Percentiles rank a stretch among this genome's conserved stretches.
Evolutionary conservation across 2,113 vertebrate genomes (phyloP).

Genomic region (Aythya baeri): DNA sequence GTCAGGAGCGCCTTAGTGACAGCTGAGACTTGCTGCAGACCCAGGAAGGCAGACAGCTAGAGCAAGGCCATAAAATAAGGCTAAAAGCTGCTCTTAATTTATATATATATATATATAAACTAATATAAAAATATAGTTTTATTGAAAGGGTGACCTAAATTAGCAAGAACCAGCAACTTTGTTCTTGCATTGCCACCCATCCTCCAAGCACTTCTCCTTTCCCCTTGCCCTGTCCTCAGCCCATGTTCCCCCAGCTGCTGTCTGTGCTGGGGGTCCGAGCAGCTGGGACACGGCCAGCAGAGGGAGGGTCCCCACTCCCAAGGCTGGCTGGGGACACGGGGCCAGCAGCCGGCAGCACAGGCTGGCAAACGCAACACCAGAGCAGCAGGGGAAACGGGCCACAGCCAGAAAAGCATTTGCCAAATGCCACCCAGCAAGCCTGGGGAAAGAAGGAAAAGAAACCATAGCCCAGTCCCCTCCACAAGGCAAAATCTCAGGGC

Average conservation of each 20-base stretch:
- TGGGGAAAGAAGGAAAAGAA: background rate
- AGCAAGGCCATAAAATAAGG: background rate
- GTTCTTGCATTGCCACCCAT: background rate
- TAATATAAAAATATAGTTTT: background rate
- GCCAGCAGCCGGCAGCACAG: background rate
- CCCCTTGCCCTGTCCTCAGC: background rate
- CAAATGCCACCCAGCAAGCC: background rate
- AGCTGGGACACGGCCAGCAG: background rate
- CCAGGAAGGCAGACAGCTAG: background rate
- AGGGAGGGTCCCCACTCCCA: background rate
- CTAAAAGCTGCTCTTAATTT: background rate
- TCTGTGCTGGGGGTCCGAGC: background rate
- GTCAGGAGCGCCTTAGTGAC: background rate
- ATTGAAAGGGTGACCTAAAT: background rate
- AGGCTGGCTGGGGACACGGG: background rate
- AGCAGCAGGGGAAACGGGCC: background rate
- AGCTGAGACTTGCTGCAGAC: background rate
- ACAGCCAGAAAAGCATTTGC: background rate
- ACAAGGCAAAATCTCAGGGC: background rate
- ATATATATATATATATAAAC: background rate
- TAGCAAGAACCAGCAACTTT: background rate
- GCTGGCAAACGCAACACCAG: background rate
- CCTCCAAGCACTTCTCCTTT: background rate
- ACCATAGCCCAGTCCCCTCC: background rate
- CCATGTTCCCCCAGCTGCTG: background rate